Conservation (phyloP, 2,888 invertebrate genomes). For the Luperina nickerlii region DNA sequence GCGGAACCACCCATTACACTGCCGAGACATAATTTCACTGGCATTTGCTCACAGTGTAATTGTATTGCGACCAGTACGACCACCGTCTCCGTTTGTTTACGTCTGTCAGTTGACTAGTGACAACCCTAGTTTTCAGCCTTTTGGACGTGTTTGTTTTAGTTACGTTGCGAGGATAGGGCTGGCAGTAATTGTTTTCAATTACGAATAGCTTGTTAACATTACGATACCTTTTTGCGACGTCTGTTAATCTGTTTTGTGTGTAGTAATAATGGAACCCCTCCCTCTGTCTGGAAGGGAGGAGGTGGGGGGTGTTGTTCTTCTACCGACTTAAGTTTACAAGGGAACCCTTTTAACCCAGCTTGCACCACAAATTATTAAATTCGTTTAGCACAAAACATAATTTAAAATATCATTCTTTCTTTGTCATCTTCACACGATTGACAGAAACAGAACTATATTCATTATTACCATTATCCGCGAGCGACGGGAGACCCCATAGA, state of each 20-base stretch:
- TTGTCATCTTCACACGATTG: background rate
- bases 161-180: conserved; percentile 11
- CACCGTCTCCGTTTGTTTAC: conserved; percentile 40
- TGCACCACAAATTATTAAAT: background rate
- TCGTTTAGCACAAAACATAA: background rate
- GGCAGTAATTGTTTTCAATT: conserved; percentile 46
- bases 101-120: conserved; percentile 29
- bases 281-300: background rate
- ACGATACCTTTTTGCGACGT: conserved; percentile 21
- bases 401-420: background rate
- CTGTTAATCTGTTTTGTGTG: conserved; percentile 16
- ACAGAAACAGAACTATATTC: background rate
- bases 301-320: background rate
- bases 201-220: conserved; percentile 24
- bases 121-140: conserved; percentile 48
- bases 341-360: too few species aligned
- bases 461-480: too few species aligned
- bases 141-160: conserved; percentile 44
- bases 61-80: conserved; percentile 48
- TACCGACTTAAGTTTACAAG: background rate
- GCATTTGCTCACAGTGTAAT: conserved; percentile 33
- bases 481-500: too few species aligned
- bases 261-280: background rate
- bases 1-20: conserved; percentile 25
- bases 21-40: conserved; percentile 33